Evolutionary conservation across 2,888 invertebrate species (phyloP).

Genomic region (Griposia aprilina): DNA sequence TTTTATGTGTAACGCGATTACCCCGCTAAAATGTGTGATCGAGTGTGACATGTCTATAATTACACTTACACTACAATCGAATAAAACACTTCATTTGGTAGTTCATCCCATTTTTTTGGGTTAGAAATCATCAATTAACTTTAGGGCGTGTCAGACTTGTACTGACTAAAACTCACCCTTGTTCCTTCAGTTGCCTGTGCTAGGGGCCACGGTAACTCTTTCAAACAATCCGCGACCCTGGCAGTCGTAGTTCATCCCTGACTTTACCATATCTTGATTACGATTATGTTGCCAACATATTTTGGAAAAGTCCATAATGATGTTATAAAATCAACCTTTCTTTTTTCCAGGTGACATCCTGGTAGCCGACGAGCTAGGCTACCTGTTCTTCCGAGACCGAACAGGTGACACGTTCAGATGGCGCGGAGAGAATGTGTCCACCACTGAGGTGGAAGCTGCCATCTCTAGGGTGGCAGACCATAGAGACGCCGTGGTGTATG

Average conservation of each 20-base stretch:
- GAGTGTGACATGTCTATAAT: background rate
- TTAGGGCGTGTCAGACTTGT: too few species aligned
- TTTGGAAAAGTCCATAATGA: background rate
- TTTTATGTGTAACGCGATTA: too few species aligned
- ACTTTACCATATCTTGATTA: background rate
- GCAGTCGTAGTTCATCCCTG: background rate
- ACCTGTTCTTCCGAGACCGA: constrained; percentile 98
- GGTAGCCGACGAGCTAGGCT: constrained; percentile 97
- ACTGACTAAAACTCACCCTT: too few species aligned
- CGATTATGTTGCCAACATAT: background rate
- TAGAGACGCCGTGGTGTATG: constrained; percentile 98
- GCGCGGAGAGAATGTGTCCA: constrained; percentile 99
- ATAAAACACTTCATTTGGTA: too few species aligned
- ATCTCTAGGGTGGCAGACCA: constrained; percentile 96
- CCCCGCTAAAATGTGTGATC: background rate
- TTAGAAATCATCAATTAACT: too few species aligned
- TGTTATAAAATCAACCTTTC: background rate
- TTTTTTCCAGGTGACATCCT: constrained; percentile 94
- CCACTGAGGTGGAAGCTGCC: constrained; percentile 98
- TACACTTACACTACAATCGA: background rate
- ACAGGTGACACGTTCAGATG: constrained; percentile 99
- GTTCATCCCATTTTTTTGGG: too few species aligned
- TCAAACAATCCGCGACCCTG: too few species aligned
- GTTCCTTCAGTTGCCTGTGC: too few species aligned
- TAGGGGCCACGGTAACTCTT: too few species aligned